Percentiles rank a stretch among this genome's conserved stretches.
phyloP scores from a whole-genome alignment of 2,888 invertebrate species.

The Hedychridium roseum region DNA sequence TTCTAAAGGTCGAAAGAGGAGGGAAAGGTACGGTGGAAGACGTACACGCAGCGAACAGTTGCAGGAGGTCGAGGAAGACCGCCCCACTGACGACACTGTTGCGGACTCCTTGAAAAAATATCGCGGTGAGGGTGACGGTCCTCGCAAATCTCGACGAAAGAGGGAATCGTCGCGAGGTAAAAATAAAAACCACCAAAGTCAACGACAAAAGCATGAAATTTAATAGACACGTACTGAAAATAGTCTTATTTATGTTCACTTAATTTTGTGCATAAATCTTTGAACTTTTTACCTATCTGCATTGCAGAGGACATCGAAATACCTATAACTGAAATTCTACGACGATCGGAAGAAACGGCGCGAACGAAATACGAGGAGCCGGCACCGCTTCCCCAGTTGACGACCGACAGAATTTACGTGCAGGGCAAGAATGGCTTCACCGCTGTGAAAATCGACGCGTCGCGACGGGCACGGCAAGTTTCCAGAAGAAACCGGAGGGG shows the following conservation, averaged over 20 bases:
- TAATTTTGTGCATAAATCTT: no score
- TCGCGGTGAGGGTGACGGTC: slow-evolving; percentile 4
- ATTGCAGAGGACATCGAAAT: slow-evolving; percentile 38
- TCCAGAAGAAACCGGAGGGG: not conserved
- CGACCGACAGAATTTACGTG: slow-evolving; percentile 57
- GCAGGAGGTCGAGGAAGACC: slow-evolving; percentile 3
- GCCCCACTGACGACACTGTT: not conserved
- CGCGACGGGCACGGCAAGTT: slow-evolving; percentile 3
- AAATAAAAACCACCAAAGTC: not conserved
- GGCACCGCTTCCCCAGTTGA: slow-evolving; percentile 46
- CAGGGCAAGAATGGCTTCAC: slow-evolving; percentile 57
- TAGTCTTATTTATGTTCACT: no score
- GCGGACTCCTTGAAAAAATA: slow-evolving; percentile 2
- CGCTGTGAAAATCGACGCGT: slow-evolving; percentile 46
- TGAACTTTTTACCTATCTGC: no score
- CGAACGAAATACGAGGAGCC: slow-evolving; percentile 51
- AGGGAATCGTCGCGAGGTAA: slow-evolving; percentile 13
- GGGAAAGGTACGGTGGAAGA: slow-evolving; percentile 1
- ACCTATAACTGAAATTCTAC: slow-evolving; percentile 57
- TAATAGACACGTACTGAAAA: not conserved
- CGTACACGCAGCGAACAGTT: not conserved
- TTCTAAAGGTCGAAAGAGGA: slow-evolving; percentile 2
- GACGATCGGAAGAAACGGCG: slow-evolving; percentile 46
- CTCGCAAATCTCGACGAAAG: slow-evolving; percentile 10
- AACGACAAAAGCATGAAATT: not conserved